Evolutionary conservation across 2,797 vertebrate species (phyloP).

Genomic region (Galaxias olidus): DNA sequence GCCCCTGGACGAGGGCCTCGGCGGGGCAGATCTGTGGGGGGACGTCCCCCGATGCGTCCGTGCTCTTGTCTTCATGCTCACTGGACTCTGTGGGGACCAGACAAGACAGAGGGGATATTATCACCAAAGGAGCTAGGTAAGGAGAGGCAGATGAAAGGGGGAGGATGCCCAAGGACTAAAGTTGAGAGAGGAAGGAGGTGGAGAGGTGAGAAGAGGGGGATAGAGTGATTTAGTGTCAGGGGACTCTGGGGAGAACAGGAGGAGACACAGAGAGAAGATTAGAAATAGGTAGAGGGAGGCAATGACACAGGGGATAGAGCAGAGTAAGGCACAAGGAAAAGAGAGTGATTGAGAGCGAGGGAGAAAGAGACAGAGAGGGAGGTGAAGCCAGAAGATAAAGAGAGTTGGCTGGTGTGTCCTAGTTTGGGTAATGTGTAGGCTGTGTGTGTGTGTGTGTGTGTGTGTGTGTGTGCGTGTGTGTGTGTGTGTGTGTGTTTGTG

Average conservation of each 20-base stretch:
- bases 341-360: slow-evolving; percentile 6
- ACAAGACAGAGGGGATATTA: slow-evolving; percentile 43
- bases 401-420: slow-evolving; percentile 47
- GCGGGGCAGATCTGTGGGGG: slow-evolving; percentile 72
- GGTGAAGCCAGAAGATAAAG: slow-evolving; percentile 42
- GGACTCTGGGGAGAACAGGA: not conserved
- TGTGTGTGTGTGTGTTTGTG: not conserved
- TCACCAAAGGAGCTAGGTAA: not conserved
- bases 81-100: slow-evolving; percentile 84
- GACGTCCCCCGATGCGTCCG: slow-evolving; percentile 83
- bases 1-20: slow-evolving; percentile 75
- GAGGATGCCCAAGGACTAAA: not conserved
- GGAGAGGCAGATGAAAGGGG: slow-evolving; percentile 17
- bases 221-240: slow-evolving; percentile 26
- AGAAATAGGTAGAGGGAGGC: not conserved
- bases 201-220: slow-evolving; percentile 9
- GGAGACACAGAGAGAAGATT: not conserved
- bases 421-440: slow-evolving; percentile 53
- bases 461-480: slow-evolving; percentile 2
- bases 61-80: slow-evolving; percentile 94
- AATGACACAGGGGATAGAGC: slow-evolving; percentile 4
- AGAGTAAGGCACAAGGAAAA: slow-evolving; percentile 26
- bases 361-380: slow-evolving; percentile 45
- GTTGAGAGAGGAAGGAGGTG: slow-evolving; percentile 9
- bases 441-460: slow-evolving; percentile 4